phyloP scores from a whole-genome alignment of 2,113 vertebrate genomes.

The Myocastor coypus region DNA sequence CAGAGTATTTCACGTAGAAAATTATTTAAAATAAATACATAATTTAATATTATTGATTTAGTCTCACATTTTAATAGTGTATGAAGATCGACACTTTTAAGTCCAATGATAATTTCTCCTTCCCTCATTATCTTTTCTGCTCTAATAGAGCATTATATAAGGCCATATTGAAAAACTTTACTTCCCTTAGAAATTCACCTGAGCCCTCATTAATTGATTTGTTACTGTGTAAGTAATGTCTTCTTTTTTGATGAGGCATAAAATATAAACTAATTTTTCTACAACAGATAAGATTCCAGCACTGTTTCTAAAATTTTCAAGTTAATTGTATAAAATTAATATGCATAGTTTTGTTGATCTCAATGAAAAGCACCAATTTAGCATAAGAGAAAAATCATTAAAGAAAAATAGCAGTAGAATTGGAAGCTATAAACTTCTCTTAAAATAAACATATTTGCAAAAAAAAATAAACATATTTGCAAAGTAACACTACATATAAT shows the following conservation, averaged over 20 bases:
- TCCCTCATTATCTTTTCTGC: background rate
- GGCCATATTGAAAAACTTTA: background rate
- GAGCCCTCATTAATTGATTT: slow-evolving; percentile 46
- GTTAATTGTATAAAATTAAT: slow-evolving; percentile 15
- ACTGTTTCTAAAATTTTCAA: slow-evolving; percentile 9
- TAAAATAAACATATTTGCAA: too few relatives aligned
- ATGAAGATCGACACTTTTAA: background rate
- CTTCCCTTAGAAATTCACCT: slow-evolving; percentile 50
- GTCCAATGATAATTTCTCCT: background rate
- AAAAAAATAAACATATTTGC: slow-evolving; percentile 9
- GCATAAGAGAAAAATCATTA: background rate
- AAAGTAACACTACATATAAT: background rate
- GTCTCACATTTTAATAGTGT: background rate
- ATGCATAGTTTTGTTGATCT: slow-evolving; percentile 31
- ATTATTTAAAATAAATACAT: background rate
- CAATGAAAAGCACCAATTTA: slow-evolving; percentile 35
- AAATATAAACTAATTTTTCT: slow-evolving; percentile 51
- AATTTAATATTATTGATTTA: background rate
- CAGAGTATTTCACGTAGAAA: background rate
- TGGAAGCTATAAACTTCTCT: slow-evolving; percentile 35
- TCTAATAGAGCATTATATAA: background rate
- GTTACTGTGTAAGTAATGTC: background rate
- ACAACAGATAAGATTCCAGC: slow-evolving; percentile 13
- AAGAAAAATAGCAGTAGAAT: background rate
- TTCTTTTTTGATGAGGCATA: slow-evolving; percentile 1